These are phyloP conservation scores for Onthophagus taurus DNA, from an alignment of 1,140 invertebrate genomes.

Conservation along the genomic window DNA sequence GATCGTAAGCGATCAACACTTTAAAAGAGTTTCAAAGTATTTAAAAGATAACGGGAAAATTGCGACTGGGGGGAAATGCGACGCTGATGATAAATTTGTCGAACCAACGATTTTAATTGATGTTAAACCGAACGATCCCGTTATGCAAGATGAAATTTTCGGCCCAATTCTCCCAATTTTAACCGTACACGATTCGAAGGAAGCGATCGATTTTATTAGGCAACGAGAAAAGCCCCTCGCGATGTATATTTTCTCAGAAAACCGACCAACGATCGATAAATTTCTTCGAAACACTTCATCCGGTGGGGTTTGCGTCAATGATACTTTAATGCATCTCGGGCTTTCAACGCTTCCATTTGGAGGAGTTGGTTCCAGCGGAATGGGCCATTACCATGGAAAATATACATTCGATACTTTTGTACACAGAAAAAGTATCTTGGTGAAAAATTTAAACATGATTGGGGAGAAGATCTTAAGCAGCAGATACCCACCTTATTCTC, in stretches of 20 bases:
- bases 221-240: conserved; percentile 57
- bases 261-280: conserved; percentile 60
- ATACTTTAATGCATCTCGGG: conserved; percentile 67
- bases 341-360: conserved; percentile 76
- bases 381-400: conserved; percentile 90
- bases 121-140: conserved; percentile 54
- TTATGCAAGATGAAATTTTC: conserved; percentile 94
- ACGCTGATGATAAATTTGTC: conserved; percentile 66
- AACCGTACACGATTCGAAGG: conserved; percentile 67
- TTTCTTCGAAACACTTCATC: conserved; percentile 66
- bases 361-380: conserved; percentile 74
- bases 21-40: conserved; percentile 38
- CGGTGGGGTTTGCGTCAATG: conserved; percentile 74
- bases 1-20: conserved; percentile 82
- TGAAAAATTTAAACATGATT: conserved; percentile 58
- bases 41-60: conserved; percentile 57
- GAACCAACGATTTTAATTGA: conserved; percentile 75
- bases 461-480: conserved; percentile 52
- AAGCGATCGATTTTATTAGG: conserved; percentile 85
- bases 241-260: conserved; percentile 77
- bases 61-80: conserved; percentile 66
- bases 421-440: conserved; percentile 78
- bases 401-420: conserved; percentile 86
- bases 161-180: conserved; percentile 89
- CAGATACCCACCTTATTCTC: conserved; percentile 78